Evolutionary conservation across 2,113 vertebrate genomes (phyloP).

Genomic region (Megatriorchis doriae): DNA sequence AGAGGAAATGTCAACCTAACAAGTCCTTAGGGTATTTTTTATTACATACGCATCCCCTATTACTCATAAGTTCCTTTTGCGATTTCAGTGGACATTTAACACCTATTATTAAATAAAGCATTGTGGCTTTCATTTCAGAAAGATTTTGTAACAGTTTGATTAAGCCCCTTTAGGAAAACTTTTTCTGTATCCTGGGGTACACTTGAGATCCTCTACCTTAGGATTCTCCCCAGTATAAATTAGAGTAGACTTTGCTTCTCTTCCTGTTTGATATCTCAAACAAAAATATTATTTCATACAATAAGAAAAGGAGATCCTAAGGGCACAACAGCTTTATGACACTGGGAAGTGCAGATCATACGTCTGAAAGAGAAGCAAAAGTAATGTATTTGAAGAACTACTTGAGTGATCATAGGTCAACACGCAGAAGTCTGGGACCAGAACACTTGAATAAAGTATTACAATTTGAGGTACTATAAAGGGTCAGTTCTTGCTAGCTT

Average conservation of each 20-base stretch:
- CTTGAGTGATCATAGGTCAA: not conserved
- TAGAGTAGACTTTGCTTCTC: not conserved
- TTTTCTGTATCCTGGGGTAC: not conserved
- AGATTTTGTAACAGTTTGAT: not conserved
- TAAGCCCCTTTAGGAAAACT: not conserved
- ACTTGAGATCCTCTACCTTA: not conserved
- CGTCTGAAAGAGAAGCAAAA: not conserved
- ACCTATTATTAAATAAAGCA: slow-evolving; percentile 72
- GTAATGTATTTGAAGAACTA: not conserved
- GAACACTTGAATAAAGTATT: not conserved
- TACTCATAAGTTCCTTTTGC: slow-evolving; percentile 77
- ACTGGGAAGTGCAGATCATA: not conserved
- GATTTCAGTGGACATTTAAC: slow-evolving; percentile 73
- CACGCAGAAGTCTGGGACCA: not conserved
- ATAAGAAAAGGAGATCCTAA: not conserved
- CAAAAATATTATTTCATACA: not conserved
- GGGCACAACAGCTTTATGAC: not conserved
- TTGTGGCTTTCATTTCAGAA: slow-evolving; percentile 11
- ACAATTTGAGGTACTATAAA: not conserved
- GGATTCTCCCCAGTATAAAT: not conserved
- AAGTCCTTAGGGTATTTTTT: slow-evolving; percentile 82
- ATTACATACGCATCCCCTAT: slow-evolving; percentile 68
- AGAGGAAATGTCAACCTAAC: slow-evolving; percentile 80
- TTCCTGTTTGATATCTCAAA: not conserved
- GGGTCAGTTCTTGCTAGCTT: not conserved